phyloP scores from a whole-genome alignment of 2,888 invertebrate species.

The Sarcophaga caerulescens region DNA sequence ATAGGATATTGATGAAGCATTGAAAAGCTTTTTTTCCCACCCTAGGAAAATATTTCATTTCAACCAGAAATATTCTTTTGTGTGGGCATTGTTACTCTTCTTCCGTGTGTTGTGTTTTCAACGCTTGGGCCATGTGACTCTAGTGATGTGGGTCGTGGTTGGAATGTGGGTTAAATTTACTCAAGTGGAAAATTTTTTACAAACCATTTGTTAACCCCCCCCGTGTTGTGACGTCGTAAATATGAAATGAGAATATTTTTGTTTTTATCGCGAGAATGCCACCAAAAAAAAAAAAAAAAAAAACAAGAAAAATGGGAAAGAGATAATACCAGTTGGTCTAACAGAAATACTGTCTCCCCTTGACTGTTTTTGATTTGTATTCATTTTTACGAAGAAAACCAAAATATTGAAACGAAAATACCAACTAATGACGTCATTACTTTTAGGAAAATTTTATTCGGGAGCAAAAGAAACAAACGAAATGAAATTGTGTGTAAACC shows the following conservation, averaged over 20 bases:
- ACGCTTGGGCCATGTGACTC: neutral
- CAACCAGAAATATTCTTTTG: too few species aligned
- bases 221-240: neutral
- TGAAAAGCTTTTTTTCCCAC: neutral
- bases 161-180: neutral
- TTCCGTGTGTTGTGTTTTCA: neutral
- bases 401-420: neutral
- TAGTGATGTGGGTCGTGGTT: neutral
- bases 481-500: neutral
- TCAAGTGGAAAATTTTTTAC: neutral
- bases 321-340: neutral
- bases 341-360: constrained; percentile 9
- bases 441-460: neutral
- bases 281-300: too few species aligned
- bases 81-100: neutral
- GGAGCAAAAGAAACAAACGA: neutral
- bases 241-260: neutral
- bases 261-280: neutral
- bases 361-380: neutral
- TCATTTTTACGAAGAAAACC: constrained; percentile 26
- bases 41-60: too few species aligned
- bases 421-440: constrained; percentile 62
- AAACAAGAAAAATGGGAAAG: neutral
- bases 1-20: neutral
- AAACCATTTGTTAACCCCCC: neutral